phyloP scores from a whole-genome alignment of 2,888 invertebrate genomes.

The Sminthurinus aureus region DNA sequence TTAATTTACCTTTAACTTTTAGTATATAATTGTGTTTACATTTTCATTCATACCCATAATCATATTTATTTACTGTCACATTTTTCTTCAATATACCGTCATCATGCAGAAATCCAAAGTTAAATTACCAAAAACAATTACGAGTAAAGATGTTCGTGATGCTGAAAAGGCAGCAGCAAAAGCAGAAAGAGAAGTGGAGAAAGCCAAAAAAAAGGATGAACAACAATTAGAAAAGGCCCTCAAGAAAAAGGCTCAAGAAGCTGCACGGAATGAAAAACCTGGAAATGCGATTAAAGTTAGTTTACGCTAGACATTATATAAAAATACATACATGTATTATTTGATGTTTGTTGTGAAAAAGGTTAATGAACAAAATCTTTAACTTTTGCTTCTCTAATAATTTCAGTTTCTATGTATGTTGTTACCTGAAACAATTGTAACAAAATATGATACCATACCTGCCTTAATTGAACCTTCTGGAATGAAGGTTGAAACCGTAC shows the following conservation, averaged over 20 bases:
- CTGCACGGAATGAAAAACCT: constrained; percentile 34
- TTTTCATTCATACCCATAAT: background rate
- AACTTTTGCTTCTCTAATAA: background rate
- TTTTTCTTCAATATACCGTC: background rate
- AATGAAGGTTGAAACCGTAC: constrained; percentile 7
- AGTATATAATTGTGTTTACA: background rate
- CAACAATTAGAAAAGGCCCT: constrained; percentile 33
- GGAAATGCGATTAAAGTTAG: constrained; percentile 35
- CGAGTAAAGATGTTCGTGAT: background rate
- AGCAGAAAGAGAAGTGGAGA: background rate
- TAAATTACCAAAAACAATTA: constrained; percentile 14
- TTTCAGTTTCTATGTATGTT: constrained; percentile 17
- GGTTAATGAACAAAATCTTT: background rate
- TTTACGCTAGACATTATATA: too few species aligned
- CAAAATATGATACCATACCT: constrained; percentile 25
- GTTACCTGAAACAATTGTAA: constrained; percentile 19
- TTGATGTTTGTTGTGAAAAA: background rate
- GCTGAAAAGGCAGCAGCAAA: constrained; percentile 2
- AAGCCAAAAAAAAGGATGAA: constrained; percentile 13
- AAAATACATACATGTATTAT: background rate
- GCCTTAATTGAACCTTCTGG: background rate
- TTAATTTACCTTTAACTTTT: too few species aligned
- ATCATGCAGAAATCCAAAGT: constrained; percentile 12
- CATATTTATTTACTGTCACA: background rate
- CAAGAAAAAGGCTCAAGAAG: constrained; percentile 36